Conservation (phyloP, 2,797 vertebrate genomes). For the Acridotheres tristis region DNA sequence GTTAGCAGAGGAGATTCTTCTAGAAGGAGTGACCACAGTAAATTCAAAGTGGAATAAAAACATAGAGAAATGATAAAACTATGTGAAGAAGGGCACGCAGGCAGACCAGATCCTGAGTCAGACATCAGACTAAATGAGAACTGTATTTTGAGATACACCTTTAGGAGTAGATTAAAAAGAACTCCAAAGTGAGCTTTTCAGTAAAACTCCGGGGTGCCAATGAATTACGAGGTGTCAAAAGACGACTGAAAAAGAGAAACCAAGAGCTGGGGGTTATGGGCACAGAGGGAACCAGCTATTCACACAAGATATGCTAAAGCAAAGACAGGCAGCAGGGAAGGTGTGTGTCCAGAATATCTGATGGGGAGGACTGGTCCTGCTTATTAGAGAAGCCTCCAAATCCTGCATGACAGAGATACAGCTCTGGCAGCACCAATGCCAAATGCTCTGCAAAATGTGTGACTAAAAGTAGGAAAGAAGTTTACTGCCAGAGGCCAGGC, state of each 20-base stretch:
- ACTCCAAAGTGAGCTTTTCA: neutral
- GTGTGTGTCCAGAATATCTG: neutral
- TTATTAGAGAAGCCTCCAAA: neutral
- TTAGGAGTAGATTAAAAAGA: slow-evolving; percentile 8
- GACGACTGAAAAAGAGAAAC: slow-evolving; percentile 8
- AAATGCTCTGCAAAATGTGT: neutral
- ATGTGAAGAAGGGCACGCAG: neutral
- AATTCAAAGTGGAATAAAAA: neutral
- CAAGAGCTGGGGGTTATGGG: neutral
- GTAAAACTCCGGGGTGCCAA: neutral
- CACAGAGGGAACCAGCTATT: slow-evolving; percentile 23
- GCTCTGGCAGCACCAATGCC: neutral
- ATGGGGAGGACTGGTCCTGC: neutral
- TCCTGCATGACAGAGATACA: neutral
- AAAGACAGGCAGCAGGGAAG: neutral
- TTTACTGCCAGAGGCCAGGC: neutral
- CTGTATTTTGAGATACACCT: neutral
- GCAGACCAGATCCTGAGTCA: neutral
- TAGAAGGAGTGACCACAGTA: neutral
- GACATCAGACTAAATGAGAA: neutral
- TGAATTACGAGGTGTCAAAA: neutral
- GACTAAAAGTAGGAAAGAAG: neutral
- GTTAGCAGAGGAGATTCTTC: neutral
- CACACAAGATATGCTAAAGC: neutral
- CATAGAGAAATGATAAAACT: neutral